A percentile compares a stretch with the other conserved stretches of the same genome.
phyloP scores from a whole-genome alignment of 2,888 invertebrate genomes.

The Lasioglossum zephyrum region DNA sequence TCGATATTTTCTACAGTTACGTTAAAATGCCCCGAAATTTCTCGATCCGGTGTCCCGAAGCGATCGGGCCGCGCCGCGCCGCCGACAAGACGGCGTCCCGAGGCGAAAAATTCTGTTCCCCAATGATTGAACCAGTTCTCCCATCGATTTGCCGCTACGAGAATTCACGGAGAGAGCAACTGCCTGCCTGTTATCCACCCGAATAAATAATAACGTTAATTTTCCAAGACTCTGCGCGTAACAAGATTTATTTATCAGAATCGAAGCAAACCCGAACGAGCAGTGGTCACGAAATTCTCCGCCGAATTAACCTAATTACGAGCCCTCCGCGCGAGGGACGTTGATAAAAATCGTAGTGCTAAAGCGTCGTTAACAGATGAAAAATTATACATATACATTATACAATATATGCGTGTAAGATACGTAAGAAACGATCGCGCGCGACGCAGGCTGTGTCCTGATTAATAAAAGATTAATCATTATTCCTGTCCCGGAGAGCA shows the following conservation, averaged over 20 bases:
- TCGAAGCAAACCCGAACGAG: not conserved
- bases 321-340: conserved; percentile 21
- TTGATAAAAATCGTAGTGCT: conserved; percentile 51
- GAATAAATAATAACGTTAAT: not conserved
- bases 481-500: conserved; percentile 26
- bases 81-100: not conserved
- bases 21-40: not conserved
- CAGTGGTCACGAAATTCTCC: conserved; percentile 16
- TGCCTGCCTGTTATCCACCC: not conserved
- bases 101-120: not conserved
- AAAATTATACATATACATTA: conserved; percentile 56
- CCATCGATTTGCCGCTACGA: not conserved
- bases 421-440: conserved; percentile 46
- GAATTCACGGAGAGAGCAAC: not conserved
- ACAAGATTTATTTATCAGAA: not conserved
- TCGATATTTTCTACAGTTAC: not conserved
- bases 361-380: conserved; percentile 48
- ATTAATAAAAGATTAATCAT: not conserved
- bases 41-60: not conserved
- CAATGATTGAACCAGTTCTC: not conserved
- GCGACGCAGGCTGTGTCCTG: conserved; percentile 41
- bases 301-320: not conserved
- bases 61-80: not conserved
- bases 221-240: not conserved
- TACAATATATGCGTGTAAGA: conserved; percentile 48